phyloP scores from a whole-genome alignment of 2,888 invertebrate species.

The Syrphus vitripennis region DNA sequence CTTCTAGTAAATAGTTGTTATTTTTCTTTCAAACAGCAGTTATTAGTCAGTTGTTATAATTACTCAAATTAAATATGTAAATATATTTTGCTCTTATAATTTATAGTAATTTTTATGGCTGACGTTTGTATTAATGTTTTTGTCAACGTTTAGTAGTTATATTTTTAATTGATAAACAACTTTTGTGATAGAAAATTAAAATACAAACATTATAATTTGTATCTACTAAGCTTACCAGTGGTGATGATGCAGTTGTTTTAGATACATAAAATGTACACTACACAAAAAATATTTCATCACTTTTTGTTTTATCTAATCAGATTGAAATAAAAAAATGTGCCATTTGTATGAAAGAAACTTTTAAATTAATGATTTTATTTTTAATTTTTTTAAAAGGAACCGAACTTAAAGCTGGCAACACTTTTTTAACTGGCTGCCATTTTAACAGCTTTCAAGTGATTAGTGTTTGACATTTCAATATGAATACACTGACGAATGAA shows the following conservation, averaged over 20 bases:
- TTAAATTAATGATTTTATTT: no score
- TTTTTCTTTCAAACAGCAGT: neutral
- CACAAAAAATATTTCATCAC: neutral
- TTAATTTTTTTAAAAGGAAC: no score
- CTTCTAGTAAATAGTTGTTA: neutral
- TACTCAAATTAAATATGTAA: neutral
- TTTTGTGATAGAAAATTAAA: neutral
- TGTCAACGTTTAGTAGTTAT: neutral
- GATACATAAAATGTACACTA: neutral
- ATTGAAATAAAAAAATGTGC: no score
- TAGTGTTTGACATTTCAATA: no score
- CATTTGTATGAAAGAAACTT: no score
- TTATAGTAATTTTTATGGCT: neutral
- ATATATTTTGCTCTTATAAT: neutral
- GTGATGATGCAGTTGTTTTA: neutral
- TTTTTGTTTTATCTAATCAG: neutral
- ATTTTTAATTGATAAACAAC: slow-evolving; percentile 9
- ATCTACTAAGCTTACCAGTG: neutral
- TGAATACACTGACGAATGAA: no score
- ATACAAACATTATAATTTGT: neutral
- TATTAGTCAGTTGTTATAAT: neutral
- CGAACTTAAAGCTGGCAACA: no score
- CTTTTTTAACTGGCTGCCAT: no score
- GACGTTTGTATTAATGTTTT: neutral
- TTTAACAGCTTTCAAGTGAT: no score